Evolutionary conservation across 2,113 vertebrate genomes (phyloP).

Genomic region (Sylvietta virens): DNA sequence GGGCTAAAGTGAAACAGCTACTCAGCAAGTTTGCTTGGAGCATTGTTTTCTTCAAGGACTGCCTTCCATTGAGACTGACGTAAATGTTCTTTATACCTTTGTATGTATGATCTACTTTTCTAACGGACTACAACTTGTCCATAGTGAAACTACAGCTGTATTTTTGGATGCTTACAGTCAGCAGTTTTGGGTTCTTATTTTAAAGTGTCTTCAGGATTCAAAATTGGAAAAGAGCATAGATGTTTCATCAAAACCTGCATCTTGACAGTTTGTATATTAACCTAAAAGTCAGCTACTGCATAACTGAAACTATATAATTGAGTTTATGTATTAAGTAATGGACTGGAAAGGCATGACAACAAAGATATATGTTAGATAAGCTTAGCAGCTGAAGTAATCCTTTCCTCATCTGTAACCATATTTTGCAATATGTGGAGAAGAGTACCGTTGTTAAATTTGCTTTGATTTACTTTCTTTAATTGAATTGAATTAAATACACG

Average conservation of each 20-base stretch:
- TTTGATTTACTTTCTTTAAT: conserved; percentile 39
- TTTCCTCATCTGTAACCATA: conserved; percentile 46
- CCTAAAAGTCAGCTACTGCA: conserved; percentile 48
- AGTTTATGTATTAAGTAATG: conserved; percentile 45
- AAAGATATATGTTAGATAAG: conserved; percentile 39
- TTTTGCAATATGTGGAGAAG: conserved; percentile 69
- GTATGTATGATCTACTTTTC: conserved; percentile 85
- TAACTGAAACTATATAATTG: conserved; percentile 54
- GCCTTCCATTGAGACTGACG: conserved; percentile 77
- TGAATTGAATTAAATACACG: background rate
- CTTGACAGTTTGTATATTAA: conserved; percentile 62
- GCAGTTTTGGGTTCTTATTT: conserved; percentile 67
- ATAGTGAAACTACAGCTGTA: conserved; percentile 76
- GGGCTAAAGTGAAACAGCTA: conserved; percentile 50
- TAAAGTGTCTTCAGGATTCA: conserved; percentile 67
- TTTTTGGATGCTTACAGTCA: conserved; percentile 79
- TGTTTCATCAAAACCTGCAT: conserved; percentile 62
- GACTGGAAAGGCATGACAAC: conserved; percentile 53
- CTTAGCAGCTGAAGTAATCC: conserved; percentile 56
- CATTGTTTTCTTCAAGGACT: conserved; percentile 70
- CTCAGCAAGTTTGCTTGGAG: conserved; percentile 69
- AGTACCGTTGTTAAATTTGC: conserved; percentile 44
- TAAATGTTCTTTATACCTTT: conserved; percentile 84
- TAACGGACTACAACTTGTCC: conserved; percentile 76
- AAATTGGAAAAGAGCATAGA: conserved; percentile 59